phyloP scores from a whole-genome alignment of 1,140 invertebrate genomes.

The Lanistes nyassanus region DNA sequence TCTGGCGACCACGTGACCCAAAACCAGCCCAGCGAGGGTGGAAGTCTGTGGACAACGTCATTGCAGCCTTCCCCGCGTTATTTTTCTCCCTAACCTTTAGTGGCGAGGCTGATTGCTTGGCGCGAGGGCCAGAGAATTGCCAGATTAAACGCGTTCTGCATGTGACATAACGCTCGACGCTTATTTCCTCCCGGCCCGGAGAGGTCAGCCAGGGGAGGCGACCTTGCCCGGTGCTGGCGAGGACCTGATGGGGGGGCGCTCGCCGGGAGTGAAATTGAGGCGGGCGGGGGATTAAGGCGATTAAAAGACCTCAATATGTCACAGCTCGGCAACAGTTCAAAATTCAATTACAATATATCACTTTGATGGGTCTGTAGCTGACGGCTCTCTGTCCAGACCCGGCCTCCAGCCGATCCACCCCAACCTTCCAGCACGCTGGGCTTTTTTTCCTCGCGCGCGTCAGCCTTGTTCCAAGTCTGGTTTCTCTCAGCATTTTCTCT shows the following conservation, averaged over 20 bases:
- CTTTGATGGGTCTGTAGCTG: slow-evolving; percentile 32
- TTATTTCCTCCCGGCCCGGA: slow-evolving; percentile 24
- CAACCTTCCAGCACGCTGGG: background rate
- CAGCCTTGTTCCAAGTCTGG: background rate
- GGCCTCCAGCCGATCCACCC: background rate
- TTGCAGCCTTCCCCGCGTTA: slow-evolving; percentile 1
- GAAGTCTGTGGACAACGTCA: too few species aligned
- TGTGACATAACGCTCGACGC: slow-evolving; percentile 35
- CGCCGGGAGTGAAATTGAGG: slow-evolving; percentile 24
- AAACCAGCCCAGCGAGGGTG: too few species aligned
- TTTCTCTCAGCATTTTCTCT: background rate
- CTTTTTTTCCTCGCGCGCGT: background rate
- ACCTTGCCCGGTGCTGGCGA: slow-evolving; percentile 22
- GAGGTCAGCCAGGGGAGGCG: slow-evolving; percentile 25
- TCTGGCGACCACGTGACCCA: background rate
- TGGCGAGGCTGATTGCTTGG: slow-evolving; percentile 25
- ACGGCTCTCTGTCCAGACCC: slow-evolving; percentile 24
- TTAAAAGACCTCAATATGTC: slow-evolving; percentile 38
- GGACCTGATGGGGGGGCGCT: slow-evolving; percentile 6
- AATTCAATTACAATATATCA: slow-evolving; percentile 42
- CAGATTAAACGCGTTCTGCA: slow-evolving; percentile 37
- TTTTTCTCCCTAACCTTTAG: slow-evolving; percentile 33
- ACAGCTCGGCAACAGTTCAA: slow-evolving; percentile 37
- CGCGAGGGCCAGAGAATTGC: slow-evolving; percentile 25
- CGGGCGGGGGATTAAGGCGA: slow-evolving; percentile 28